Evolutionary conservation across 2,888 invertebrate species (phyloP).

Genomic region (Piscicola geometra): DNA sequence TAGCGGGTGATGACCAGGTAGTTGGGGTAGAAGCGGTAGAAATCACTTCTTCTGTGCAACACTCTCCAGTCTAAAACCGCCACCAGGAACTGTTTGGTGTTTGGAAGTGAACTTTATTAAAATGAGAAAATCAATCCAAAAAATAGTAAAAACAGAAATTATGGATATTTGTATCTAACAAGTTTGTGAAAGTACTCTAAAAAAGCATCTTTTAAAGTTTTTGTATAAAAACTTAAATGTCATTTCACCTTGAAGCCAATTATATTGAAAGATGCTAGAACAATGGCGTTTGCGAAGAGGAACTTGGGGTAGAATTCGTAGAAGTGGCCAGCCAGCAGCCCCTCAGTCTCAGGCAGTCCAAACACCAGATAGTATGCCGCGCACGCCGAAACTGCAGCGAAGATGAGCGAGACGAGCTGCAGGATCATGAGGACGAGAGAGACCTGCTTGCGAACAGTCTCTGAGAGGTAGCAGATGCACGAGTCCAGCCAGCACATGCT

Average conservation of each 20-base stretch:
- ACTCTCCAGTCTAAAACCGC: background rate
- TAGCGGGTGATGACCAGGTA: too few species aligned
- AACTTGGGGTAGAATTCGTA: background rate
- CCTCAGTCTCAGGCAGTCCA: background rate
- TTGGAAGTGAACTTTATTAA: too few species aligned
- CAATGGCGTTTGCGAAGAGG: background rate
- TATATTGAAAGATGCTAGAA: background rate
- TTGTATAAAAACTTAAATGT: too few species aligned
- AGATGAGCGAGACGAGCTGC: background rate
- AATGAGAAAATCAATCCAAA: too few species aligned
- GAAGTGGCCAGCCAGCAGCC: background rate
- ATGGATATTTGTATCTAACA: too few species aligned
- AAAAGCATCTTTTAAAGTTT: too few species aligned
- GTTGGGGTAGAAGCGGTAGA: background rate
- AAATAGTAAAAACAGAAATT: too few species aligned
- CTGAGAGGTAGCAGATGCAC: background rate
- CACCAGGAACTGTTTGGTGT: constrained; percentile 7
- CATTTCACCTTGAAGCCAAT: background rate
- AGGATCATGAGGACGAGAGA: background rate
- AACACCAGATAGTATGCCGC: background rate
- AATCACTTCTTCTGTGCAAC: background rate
- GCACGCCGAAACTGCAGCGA: background rate
- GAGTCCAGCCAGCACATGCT: constrained; percentile 9
- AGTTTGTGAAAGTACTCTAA: too few species aligned
- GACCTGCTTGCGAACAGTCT: background rate